Base-by-base conservation (phyloP, 2,797 vertebrate genomes). In the Podargus strigoides region DNA sequence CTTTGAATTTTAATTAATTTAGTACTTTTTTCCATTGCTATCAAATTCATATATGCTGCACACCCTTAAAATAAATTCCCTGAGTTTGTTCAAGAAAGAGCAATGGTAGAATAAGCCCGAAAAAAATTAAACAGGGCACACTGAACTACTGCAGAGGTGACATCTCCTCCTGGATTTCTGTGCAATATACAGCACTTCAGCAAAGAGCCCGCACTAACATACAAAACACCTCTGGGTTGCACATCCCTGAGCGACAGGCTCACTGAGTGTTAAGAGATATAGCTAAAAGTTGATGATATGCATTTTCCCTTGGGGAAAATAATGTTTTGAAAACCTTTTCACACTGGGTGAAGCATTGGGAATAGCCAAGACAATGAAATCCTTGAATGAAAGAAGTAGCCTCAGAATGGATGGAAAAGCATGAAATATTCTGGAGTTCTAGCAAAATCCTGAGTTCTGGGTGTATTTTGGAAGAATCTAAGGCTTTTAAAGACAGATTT, bases 1-100 rank as follows among this genome's bases (percentile, higher is more conserved):
- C 36, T 94, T 76, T 91, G 46, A 78, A 68, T 80, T 89, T 69
- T 77, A 86, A 86, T 76, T 73, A 84, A 84, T 83, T 66, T 77
- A 41, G 18, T 58, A 49, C 16, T 67, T 89, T 79, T 67, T 68
- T 47, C n/a, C 30, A 19, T n/a, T 77, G 32, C 16, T 59, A 55
- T 37, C 39, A 78, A 60, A 73, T 81, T 56, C 26, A 11, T 81
- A 49, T 39, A 5, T 37, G 22, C 37, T 68, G 55, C 32, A 81
- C 5, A 41, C 26, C 22, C 47, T 74, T 66, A 84, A 93, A 84
- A 87, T 64, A 47, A 80, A 73, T 32, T 72, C 16, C 14, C 30
- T 47, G 37, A 64, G 16, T 49, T 69, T 85, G 47, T 14, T 56
- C 22, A 70, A 85, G 30, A 44, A 56, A 68, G 77, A 77, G 3